Percentiles rank a stretch among this genome's conserved stretches.
These are phyloP conservation scores for Netta rufina DNA, from an alignment of 2,797 vertebrate species.

Conservation along the genomic window DNA sequence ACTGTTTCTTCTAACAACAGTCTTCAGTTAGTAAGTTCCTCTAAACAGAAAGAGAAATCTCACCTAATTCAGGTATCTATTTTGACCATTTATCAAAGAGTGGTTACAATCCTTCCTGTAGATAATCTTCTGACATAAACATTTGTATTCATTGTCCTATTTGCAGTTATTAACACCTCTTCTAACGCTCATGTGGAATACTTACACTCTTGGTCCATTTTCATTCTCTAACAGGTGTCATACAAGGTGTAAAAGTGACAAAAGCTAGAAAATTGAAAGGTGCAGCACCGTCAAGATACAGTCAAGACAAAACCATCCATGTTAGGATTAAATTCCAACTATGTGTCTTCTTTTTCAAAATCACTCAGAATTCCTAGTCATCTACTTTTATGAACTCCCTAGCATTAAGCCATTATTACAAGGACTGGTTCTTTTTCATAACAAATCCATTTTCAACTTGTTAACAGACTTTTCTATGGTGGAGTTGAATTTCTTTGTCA, in stretches of 20 bases:
- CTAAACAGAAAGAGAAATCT: neutral
- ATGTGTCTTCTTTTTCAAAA: neutral
- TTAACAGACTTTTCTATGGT: neutral
- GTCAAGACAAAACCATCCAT: neutral
- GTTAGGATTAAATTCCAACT: neutral
- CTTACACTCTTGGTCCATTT: fast-evolving
- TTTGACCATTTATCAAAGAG: neutral
- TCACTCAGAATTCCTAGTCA: neutral
- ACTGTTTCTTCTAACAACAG: neutral
- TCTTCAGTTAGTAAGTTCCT: neutral
- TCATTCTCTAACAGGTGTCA: fast-evolving
- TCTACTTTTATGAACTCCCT: neutral
- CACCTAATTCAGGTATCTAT: neutral
- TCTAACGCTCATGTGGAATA: neutral
- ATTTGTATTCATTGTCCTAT: neutral
- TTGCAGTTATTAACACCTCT: neutral
- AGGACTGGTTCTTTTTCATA: neutral
- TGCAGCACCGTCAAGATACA: neutral
- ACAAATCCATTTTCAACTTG: neutral
- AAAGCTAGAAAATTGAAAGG: slow-evolving; percentile 11
- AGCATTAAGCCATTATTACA: neutral
- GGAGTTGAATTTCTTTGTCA: neutral
- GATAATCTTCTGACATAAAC: neutral
- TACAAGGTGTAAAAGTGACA: neutral
- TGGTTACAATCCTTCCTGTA: neutral